Evolutionary conservation across 2,888 invertebrate species (phyloP).

Genomic region (Drosophila merina): DNA sequence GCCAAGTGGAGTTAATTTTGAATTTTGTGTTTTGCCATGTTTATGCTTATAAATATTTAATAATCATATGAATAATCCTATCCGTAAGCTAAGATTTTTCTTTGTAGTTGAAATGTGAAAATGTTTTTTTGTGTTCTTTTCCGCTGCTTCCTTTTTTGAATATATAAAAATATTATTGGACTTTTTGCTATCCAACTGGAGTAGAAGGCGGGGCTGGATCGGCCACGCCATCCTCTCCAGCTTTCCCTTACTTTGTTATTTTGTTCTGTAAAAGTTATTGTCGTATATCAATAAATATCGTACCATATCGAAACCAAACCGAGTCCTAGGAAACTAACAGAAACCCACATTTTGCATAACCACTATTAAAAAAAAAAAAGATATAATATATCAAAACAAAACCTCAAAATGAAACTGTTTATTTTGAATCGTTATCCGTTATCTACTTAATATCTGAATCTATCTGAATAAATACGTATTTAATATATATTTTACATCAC

Average conservation of each 20-base stretch:
- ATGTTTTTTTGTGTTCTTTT: slow-evolving; percentile 53
- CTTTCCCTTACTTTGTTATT: slow-evolving; percentile 35
- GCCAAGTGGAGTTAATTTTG: slow-evolving; percentile 37
- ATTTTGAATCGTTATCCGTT: slow-evolving; percentile 53
- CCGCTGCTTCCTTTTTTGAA: slow-evolving; percentile 34
- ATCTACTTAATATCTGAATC: slow-evolving; percentile 21
- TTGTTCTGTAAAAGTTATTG: slow-evolving; percentile 55
- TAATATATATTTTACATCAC: slow-evolving; percentile 60
- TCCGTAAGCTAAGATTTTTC: slow-evolving; percentile 59
- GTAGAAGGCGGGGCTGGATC: slow-evolving; percentile 15
- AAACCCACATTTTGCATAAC: slow-evolving; percentile 50
- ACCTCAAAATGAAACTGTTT: slow-evolving; percentile 54
- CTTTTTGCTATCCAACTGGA: slow-evolving; percentile 30
- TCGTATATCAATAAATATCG: slow-evolving; percentile 57
- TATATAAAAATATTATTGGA: slow-evolving; percentile 38
- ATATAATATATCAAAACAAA: slow-evolving; percentile 27
- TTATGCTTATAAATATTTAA: slow-evolving; percentile 46
- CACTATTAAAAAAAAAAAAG: slow-evolving; percentile 32
- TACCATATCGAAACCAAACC: slow-evolving; percentile 57
- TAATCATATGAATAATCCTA: slow-evolving; percentile 56
- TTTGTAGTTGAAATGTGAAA: slow-evolving; percentile 75
- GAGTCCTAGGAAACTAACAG: slow-evolving; percentile 65
- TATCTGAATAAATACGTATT: slow-evolving; percentile 34
- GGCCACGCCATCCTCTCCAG: slow-evolving; percentile 18
- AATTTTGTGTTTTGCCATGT: slow-evolving; percentile 65